Base-by-base conservation (phyloP, 2,797 vertebrate species). In the Dipus sagitta region DNA sequence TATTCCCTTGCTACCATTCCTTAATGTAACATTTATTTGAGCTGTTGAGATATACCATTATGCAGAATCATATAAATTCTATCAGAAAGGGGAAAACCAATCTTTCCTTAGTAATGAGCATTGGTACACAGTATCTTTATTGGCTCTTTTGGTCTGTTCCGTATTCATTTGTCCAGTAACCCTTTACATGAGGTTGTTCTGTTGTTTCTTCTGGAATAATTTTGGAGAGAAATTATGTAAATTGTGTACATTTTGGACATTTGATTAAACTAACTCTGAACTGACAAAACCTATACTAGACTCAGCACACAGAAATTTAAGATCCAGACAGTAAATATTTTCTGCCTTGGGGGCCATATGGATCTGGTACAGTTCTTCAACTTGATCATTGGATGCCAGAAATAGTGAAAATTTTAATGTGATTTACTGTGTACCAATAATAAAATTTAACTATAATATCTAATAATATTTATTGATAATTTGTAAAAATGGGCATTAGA, bases 171-270 rank as follows among this genome's bases (percentile, higher is more conserved):
- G 1, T 28, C 62, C 32, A 52, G 15, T 21, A 74, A 71, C 68
- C n/a, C 20, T 26, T 76, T 4, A 65, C 47, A 11, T 64, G 65
- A 7, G 47, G 13, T 32, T 86, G 20, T 28, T 87, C 23, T 92
- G 32, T 13, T 77, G 38, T 74, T 71, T 54, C 67, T 79, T 81
- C 54, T 77, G 24, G 20, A 94, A 42, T 89, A 94, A 72, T 32
- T 65, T 84, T 32, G 70, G 6, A 42, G 12, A 88, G 67, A 71
- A 90, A 11, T 87, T 91, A 81, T 65, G 13, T 34, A 80, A 93
- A 94, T 76, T 77, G 4, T 62, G 4, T 74, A 42, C 24, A 83
- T 93, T 90, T 86, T 34, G 71, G 60, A 90, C 93, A 83, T 77
- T 68, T 34, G 54, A 86, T 89, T 47, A 95, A 78, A 72, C 3